These are phyloP conservation scores for Gallinago paraguaiae DNA, from an alignment of 2,113 vertebrate genomes.

Conservation along the genomic window DNA sequence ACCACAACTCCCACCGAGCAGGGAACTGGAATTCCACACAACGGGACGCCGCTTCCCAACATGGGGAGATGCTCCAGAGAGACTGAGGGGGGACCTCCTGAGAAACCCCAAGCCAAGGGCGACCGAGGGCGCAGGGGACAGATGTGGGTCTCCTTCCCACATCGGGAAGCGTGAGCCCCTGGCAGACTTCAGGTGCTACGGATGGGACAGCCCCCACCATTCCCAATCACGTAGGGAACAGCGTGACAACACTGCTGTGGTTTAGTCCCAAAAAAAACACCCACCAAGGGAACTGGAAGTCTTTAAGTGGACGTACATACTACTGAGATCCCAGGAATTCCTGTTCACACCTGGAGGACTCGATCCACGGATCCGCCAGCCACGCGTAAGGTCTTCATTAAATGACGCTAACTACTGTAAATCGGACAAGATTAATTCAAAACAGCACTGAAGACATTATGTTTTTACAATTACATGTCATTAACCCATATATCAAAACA, in stretches of 20 bases:
- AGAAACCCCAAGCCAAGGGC: not conserved
- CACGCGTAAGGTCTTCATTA: not conserved
- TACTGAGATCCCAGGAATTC: not conserved
- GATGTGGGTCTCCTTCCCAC: not conserved
- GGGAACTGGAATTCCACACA: not conserved
- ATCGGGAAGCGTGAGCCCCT: rapidly evolving
- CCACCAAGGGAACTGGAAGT: not conserved
- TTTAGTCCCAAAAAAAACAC: not conserved
- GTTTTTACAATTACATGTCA: constrained; percentile 52
- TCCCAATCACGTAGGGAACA: not conserved
- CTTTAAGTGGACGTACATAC: not conserved
- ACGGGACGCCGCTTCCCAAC: rapidly evolving
- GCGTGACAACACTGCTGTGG: not conserved
- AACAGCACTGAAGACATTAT: constrained; percentile 46
- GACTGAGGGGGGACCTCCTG: not conserved
- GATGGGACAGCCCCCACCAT: not conserved
- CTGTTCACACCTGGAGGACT: not conserved
- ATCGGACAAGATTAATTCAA: constrained; percentile 23
- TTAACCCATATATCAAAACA: constrained; percentile 41
- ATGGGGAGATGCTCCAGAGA: not conserved
- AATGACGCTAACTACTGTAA: constrained; percentile 29
- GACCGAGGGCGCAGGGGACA: not conserved
- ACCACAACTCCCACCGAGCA: not conserved
- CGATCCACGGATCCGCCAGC: not conserved
- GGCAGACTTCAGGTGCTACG: not conserved